These are phyloP conservation scores for Ageneiosus marmoratus DNA, from an alignment of 2,113 vertebrate species.

Conservation along the genomic window DNA sequence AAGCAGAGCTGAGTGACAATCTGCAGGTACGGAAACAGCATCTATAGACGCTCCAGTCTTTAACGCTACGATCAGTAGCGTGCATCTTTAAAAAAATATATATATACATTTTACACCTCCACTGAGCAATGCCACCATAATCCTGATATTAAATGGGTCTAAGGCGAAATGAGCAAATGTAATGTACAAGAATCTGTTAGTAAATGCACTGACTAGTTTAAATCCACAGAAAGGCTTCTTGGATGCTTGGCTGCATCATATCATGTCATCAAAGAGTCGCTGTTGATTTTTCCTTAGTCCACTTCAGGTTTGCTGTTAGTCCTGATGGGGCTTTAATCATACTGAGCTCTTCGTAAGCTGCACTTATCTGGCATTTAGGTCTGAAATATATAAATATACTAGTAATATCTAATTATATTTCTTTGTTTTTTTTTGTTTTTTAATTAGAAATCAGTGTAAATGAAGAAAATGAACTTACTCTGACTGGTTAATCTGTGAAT, in stretches of 20 bases:
- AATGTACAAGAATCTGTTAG: background rate
- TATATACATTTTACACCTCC: background rate
- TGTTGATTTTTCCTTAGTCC: background rate
- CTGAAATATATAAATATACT: slow-evolving; percentile 29
- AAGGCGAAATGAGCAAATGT: background rate
- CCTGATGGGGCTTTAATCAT: slow-evolving; percentile 7
- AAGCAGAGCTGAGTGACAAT: slow-evolving; percentile 40
- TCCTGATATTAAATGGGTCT: background rate
- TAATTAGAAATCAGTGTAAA: slow-evolving; percentile 43
- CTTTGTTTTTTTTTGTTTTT: background rate
- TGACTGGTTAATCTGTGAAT: slow-evolving; percentile 57
- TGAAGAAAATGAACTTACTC: slow-evolving; percentile 44
- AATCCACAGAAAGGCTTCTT: background rate
- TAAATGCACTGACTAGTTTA: slow-evolving; percentile 17
- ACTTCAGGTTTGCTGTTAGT: slow-evolving; percentile 19
- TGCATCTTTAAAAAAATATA: background rate
- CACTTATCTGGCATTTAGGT: slow-evolving; percentile 46
- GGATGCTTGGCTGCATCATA: background rate
- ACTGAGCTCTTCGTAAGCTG: slow-evolving; percentile 33
- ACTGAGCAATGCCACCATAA: background rate
- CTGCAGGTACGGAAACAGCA: background rate
- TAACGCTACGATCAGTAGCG: background rate
- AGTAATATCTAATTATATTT: slow-evolving; percentile 34
- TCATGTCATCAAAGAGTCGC: background rate
- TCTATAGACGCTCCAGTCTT: background rate